Conservation (phyloP, 2,888 invertebrate genomes). For the Thalpophila matura region DNA sequence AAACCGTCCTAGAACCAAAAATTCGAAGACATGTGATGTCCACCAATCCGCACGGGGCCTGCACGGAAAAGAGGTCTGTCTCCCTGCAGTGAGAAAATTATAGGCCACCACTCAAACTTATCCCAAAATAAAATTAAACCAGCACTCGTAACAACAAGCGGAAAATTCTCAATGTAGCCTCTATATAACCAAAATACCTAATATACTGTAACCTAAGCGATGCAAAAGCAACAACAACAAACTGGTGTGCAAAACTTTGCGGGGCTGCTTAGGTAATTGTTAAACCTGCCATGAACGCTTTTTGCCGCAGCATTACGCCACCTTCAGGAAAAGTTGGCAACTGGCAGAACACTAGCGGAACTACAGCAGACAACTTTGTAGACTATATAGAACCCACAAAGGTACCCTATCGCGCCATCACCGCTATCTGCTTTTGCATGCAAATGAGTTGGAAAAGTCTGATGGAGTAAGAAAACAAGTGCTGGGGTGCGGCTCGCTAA, state of each 20-base stretch:
- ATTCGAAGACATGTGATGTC: no score
- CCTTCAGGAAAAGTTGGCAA: constrained; percentile 86
- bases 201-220: constrained; percentile 49
- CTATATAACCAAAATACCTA: constrained; percentile 29
- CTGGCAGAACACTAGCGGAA: constrained; percentile 78
- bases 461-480: constrained; percentile 86
- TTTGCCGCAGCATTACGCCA: constrained; percentile 88
- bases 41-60: no score
- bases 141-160: not conserved
- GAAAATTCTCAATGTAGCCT: constrained; percentile 36
- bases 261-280: constrained; percentile 89
- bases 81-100: no score
- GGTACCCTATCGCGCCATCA: constrained; percentile 87
- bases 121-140: not conserved
- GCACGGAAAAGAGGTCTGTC: no score
- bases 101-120: no score
- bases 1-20: no score
- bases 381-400: constrained; percentile 88
- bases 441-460: constrained; percentile 90
- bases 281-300: constrained; percentile 89
- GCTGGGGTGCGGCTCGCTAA: constrained; percentile 65
- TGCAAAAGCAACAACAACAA: constrained; percentile 77
- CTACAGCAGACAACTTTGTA: constrained; percentile 80
- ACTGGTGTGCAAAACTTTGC: constrained; percentile 75
- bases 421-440: constrained; percentile 90